Evolutionary conservation across 1,140 invertebrate genomes (phyloP), one percentile per base, ranked within the genome.

Genomic region (Diorhabda sublineata): DNA sequence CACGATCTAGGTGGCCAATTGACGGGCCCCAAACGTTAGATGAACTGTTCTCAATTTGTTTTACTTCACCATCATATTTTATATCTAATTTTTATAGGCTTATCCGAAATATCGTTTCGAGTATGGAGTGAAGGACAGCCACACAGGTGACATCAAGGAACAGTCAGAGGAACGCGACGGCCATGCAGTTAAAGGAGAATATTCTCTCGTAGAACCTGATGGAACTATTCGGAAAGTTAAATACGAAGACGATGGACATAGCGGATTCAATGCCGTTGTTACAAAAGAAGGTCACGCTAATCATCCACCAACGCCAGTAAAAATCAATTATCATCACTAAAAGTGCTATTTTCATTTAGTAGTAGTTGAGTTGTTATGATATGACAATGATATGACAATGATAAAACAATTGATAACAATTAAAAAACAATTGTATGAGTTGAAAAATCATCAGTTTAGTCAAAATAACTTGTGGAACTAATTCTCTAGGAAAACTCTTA

Each of bases 231-330:
- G 84, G 68, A 85, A 83, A 59, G 84, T 85, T 52, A 76, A 83
- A 71, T 86, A 86, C 76, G 81, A 83, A 42, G 83, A 84, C 73
- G 83, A 85, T 73, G 82, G 81, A 64, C 82, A 84, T 68, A 84
- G 84, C 63, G 71, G 73, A 4, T 75, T 75, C 68, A 75, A 75
- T 60, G 74, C 74, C 41, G 61, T 75, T 42, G 73, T 75, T 8
- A 75, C 72, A 57, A 71, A 64, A 45, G 45, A 65, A 26, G 73
- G 73, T 56, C 69, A 75, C 11, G 73, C 73, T n/a, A 58, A 69
- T 9, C 73, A 75, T 68, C 72, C 72, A 42, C 57, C 45, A 6
- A 64, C 64, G 57, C 52, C 42, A 5, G 58, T 43, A 8, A 72
- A 72, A 58, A 8, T 65, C 42, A 41, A 58, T 6, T 62, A 62